phyloP scores from a whole-genome alignment of 2,113 vertebrate species.

The Zonotrichia leucophrys region DNA sequence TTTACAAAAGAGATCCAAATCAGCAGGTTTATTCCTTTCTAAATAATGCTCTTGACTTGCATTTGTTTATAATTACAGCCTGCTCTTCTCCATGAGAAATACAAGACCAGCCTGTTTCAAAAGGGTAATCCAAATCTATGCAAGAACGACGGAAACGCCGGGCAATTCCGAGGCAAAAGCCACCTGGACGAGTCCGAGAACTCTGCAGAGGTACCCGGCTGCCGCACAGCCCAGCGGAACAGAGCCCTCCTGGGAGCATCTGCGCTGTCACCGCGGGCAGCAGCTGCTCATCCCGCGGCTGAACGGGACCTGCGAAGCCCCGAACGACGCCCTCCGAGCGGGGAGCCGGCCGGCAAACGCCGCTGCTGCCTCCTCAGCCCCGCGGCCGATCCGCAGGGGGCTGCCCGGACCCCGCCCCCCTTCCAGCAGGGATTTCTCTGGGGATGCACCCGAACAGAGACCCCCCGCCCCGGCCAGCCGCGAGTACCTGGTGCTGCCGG shows the following conservation, averaged over 20 bases:
- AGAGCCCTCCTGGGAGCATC: neutral
- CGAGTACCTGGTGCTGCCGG: neutral
- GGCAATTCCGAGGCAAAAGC: neutral
- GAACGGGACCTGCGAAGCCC: neutral
- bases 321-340: neutral
- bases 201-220: neutral
- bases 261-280: neutral
- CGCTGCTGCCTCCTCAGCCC: neutral
- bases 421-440: neutral
- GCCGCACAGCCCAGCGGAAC: neutral
- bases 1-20: neutral
- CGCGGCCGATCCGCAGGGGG: neutral
- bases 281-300: neutral
- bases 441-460: neutral
- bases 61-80: neutral
- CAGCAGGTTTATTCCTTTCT: neutral
- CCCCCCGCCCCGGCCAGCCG: neutral
- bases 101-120: neutral
- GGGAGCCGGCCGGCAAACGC: neutral
- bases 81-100: neutral
- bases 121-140: neutral
- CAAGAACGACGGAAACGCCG: neutral
- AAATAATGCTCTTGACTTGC: neutral
- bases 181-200: neutral
- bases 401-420: neutral